Evolutionary conservation across 2,888 invertebrate species (phyloP), one percentile per base, ranked within the genome.

Genomic region (Corythucha ciliata): DNA sequence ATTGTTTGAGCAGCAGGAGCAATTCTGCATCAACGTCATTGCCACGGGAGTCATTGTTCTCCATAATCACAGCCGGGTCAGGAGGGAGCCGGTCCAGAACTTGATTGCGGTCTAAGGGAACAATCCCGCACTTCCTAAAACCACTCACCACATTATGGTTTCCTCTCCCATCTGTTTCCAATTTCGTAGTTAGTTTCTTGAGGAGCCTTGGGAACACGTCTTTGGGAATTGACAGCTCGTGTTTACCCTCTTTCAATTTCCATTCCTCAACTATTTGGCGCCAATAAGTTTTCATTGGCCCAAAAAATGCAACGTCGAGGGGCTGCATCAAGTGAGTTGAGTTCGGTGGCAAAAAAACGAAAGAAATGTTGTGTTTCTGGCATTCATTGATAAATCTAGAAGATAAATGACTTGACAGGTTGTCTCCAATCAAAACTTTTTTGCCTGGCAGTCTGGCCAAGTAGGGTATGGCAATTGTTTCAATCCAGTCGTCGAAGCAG

Each of bases 401-500:
- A 48, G 46, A 57, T 21, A 64, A 48, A 49, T 67, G 63, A 20
- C 58, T 56, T 8, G 58, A 45, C 14, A 66, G 53, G 54, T 65
- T 67, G 48, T 67, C 63, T 5, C 66, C 64, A 41, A 67, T 59
- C 18, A 66, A 14, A 18, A 62, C 59, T 53, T 61, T 62, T 40
- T 21, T 39, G 10, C 62, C 63, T 27, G 24, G 14, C 29, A 53
- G 51, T 14, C 55, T 44, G 42, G 52, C 55, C 12, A 58, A 33
- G 45, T 57, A 55, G 20, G 60, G 61, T 16, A 67, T 33, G 24
- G 59, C 55, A 20, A 58, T 21, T 22, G 45, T 50, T 20, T 55
- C n/a, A 49, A 67, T 64, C 66, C 65, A 65, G 49, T 65, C 64
- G 36, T 56, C 53, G 53, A 67, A 65, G 34, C 8, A 21, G 14